Conservation (phyloP, 2,797 vertebrate species). For the Smutsia temminckii region DNA sequence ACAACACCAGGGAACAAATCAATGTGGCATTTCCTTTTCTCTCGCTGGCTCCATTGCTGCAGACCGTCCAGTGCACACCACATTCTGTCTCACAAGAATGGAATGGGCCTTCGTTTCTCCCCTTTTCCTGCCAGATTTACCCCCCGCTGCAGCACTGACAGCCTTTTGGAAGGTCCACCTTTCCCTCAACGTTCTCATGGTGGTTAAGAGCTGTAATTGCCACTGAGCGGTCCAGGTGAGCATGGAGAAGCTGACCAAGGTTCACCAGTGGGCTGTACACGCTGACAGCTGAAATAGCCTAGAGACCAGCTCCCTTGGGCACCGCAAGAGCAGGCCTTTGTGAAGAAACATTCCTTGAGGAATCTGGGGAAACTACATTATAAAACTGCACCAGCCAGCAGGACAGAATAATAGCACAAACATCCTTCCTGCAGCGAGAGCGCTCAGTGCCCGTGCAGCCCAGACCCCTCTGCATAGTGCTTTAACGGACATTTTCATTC, state of each 20-base stretch:
- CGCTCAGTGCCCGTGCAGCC: neutral
- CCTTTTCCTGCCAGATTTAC: neutral
- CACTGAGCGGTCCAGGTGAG: neutral
- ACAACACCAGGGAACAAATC: neutral
- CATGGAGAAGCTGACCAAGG: neutral
- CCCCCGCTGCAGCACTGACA: neutral
- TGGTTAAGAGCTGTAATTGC: neutral
- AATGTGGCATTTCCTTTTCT: neutral
- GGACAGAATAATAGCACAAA: neutral
- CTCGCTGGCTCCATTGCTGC: neutral
- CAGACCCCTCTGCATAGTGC: neutral
- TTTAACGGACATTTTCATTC: no score
- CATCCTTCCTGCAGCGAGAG: neutral
- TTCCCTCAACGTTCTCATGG: neutral
- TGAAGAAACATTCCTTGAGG: slow-evolving; percentile 35
- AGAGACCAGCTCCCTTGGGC: neutral
- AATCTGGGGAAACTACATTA: neutral
- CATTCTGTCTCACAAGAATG: neutral
- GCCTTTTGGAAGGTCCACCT: neutral
- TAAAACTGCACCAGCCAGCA: neutral
- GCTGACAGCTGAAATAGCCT: neutral
- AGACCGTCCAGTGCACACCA: neutral
- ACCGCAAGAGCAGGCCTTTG: neutral
- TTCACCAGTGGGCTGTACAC: neutral
- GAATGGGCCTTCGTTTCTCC: neutral